These are phyloP conservation scores for Brachyptera risi DNA, from an alignment of 2,888 invertebrate genomes.

Conservation along the genomic window DNA sequence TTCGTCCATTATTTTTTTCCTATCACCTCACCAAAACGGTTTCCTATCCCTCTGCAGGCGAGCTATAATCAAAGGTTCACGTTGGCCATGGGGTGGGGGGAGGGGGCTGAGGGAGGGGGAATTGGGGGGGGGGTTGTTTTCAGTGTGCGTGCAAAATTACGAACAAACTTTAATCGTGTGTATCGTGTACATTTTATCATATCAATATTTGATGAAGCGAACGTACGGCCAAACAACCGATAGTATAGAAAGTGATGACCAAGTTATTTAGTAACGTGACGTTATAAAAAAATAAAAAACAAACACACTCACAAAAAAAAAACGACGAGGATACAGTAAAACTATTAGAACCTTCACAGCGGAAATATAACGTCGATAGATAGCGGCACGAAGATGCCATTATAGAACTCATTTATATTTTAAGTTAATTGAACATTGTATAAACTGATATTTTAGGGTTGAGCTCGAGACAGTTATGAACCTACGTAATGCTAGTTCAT, in stretches of 20 bases:
- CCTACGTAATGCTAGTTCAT: too few relatives aligned
- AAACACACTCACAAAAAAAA: background rate
- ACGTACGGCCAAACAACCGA: background rate
- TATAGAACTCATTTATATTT: slow-evolving; percentile 10
- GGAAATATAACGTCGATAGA: background rate
- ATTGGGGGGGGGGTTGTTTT: too few relatives aligned
- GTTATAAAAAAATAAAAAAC: too few relatives aligned
- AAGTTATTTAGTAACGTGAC: background rate
- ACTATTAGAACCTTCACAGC: slow-evolving; percentile 1
- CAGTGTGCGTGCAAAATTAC: slow-evolving; percentile 10
- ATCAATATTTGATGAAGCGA: slow-evolving; percentile 18
- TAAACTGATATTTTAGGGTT: background rate
- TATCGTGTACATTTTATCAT: slow-evolving; percentile 10
- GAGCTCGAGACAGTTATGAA: too few relatives aligned
- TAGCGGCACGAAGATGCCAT: background rate
- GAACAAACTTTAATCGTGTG: slow-evolving; percentile 17
- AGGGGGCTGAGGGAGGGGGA: too few relatives aligned
- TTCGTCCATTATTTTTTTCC: too few relatives aligned
- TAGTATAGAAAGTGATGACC: background rate
- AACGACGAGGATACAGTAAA: background rate
- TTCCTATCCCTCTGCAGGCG: too few relatives aligned
- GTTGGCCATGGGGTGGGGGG: too few relatives aligned
- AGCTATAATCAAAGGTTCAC: too few relatives aligned
- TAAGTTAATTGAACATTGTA: slow-evolving; percentile 16
- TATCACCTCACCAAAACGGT: too few relatives aligned